phyloP scores from a whole-genome alignment of 2,113 vertebrate species.

The Nesoenas mayeri region DNA sequence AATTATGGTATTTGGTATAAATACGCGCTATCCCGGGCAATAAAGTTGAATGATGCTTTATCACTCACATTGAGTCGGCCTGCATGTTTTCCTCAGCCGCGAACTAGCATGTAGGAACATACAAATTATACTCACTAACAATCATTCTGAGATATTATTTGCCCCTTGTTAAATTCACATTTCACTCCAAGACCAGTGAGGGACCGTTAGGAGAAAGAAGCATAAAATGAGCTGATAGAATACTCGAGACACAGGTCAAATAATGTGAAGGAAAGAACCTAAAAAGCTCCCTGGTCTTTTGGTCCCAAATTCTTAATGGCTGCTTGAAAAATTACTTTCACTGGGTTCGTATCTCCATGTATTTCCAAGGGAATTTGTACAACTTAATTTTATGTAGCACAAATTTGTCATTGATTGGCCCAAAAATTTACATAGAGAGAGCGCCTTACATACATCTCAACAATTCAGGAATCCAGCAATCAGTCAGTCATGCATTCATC shows the following conservation, averaged over 20 bases:
- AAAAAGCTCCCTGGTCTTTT: not conserved
- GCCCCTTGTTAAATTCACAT: constrained; percentile 3
- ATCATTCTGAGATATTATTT: not conserved
- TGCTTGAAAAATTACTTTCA: constrained; percentile 18
- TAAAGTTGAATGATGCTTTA: too few relatives aligned
- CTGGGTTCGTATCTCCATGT: not conserved
- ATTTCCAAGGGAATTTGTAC: constrained; percentile 29
- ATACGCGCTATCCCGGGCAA: too few relatives aligned
- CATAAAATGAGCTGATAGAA: not conserved
- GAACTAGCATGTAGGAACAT: too few relatives aligned
- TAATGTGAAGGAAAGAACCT: not conserved
- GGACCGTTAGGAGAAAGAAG: not conserved
- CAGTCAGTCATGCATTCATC: constrained; percentile 58
- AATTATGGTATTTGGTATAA: too few relatives aligned
- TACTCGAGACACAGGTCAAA: not conserved
- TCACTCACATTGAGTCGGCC: too few relatives aligned
- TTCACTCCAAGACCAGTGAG: not conserved
- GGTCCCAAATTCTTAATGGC: not conserved
- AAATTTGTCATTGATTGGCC: constrained; percentile 21
- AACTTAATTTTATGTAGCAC: constrained; percentile 13
- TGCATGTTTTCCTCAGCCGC: too few relatives aligned
- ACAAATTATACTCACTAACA: not conserved
- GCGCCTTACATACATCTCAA: constrained; percentile 25
- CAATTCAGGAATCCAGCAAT: constrained; percentile 43
- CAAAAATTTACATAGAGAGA: constrained; percentile 53